Percentiles rank a stretch among this genome's conserved stretches.
phyloP scores from a whole-genome alignment of 2,113 vertebrate genomes.

The Nothoprocta pentlandii region DNA sequence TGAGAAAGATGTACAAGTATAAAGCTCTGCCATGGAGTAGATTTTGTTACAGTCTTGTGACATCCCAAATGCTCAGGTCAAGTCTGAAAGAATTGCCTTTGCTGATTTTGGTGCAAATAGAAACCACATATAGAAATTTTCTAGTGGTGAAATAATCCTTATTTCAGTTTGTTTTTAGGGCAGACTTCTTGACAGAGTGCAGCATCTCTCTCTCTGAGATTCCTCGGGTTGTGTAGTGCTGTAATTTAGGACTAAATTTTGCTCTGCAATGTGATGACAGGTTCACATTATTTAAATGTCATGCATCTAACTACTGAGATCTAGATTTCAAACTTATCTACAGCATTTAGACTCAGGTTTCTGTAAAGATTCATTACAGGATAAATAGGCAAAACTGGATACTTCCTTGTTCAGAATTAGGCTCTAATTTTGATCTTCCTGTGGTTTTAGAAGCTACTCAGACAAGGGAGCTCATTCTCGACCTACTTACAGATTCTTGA shows the following conservation, averaged over 20 bases:
- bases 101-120: neutral
- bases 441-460: slow-evolving; percentile 11
- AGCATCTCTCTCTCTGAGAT: neutral
- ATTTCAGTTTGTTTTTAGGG: neutral
- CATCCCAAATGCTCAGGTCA: neutral
- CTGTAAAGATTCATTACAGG: slow-evolving; percentile 7
- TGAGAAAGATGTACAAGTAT: neutral
- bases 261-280: slow-evolving; percentile 42
- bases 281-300: slow-evolving; percentile 42
- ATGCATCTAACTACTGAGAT: neutral
- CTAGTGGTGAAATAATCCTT: neutral
- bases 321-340: slow-evolving; percentile 9
- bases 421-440: neutral
- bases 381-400: slow-evolving; percentile 28
- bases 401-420: neutral
- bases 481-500: neutral
- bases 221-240: neutral
- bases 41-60: neutral
- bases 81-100: neutral
- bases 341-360: slow-evolving; percentile 10
- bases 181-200: neutral
- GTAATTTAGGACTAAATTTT: neutral
- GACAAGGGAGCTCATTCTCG: slow-evolving; percentile 16
- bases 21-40: neutral
- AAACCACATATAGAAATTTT: neutral